Evolutionary conservation across 2,113 vertebrate genomes (phyloP), one percentile per base, ranked within the genome.

Genomic region (Macrotus californicus): DNA sequence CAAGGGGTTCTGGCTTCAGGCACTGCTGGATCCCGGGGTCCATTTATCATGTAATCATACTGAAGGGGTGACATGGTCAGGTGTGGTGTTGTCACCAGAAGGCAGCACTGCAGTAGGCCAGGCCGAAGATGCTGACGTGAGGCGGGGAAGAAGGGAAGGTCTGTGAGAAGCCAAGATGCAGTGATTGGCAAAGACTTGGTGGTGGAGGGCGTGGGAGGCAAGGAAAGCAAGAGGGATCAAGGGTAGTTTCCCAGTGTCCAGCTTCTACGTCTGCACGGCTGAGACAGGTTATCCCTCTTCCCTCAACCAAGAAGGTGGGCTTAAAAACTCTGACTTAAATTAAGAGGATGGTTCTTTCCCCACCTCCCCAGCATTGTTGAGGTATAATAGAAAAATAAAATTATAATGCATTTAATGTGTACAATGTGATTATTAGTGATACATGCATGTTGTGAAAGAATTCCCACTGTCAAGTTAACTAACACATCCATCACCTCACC

Each of bases 341-440:
- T n/a, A n/a, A 61, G 52, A 36, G 24, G 8, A 61, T 4, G 14
- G 24, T 36, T 34, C 46, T n/a, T 0, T 0, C 18, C 39, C 7
- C 1, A 3, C 0, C 0, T 10, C 70, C 5, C 8, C 48, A 29
- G n/a, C 54, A 64, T 41, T 41, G 52, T 22, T 75, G 56, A 64
- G 13, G 14, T 48, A 2, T 83, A 54, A 24, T 2, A 46, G 46
- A 83, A 70, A 52, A 59, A 52, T 43, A 73, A 54, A 29, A 56
- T 26, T 54, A 34, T 52, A 72, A 73, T 48, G 26, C 46, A 29
- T 66, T n/a, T 52, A 66, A 89, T 43, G 21, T 16, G 15, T 34
- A 67, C 34, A 31, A 5, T 39, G 77, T 13, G 12, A 83, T 48
- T 24, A 76, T 56, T 34, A 56, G 31, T 39, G 43, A 34, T 66